Evolutionary conservation across 2,888 invertebrate species (phyloP).

Genomic region (Clunio marinus): DNA sequence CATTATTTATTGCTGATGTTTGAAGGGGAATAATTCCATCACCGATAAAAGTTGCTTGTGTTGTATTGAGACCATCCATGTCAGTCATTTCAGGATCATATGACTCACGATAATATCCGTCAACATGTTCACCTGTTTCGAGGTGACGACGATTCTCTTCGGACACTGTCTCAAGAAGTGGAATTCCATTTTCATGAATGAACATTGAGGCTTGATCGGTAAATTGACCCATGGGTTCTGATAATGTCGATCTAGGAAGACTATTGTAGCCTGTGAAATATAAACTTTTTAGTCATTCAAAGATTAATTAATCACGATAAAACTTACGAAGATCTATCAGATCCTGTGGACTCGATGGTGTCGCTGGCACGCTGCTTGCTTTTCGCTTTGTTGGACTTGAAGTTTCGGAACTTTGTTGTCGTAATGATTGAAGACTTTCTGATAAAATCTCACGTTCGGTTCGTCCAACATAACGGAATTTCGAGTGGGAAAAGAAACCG

Average conservation of each 20-base stretch:
- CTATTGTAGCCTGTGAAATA: slow-evolving; percentile 69
- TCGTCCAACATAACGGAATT: slow-evolving; percentile 88
- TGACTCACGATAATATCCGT: slow-evolving; percentile 71
- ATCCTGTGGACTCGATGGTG: slow-evolving; percentile 72
- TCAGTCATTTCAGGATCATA: slow-evolving; percentile 77
- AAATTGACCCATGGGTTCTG: slow-evolving; percentile 61
- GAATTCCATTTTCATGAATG: slow-evolving; percentile 57
- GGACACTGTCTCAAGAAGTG: slow-evolving; percentile 63
- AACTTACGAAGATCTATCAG: slow-evolving; percentile 56
- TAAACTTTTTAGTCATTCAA: not conserved
- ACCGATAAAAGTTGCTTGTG: slow-evolving; percentile 36
- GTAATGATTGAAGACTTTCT: slow-evolving; percentile 65
- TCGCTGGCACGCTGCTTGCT: slow-evolving; percentile 82
- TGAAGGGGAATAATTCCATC: slow-evolving; percentile 32
- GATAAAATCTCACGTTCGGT: slow-evolving; percentile 89
- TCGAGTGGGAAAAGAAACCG: slow-evolving; percentile 88
- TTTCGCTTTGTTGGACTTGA: slow-evolving; percentile 61
- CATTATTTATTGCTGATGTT: slow-evolving; percentile 33
- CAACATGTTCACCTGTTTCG: slow-evolving; percentile 43
- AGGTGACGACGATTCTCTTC: slow-evolving; percentile 56
- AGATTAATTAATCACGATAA: slow-evolving; percentile 12
- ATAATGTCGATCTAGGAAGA: slow-evolving; percentile 78
- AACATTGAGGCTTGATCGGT: slow-evolving; percentile 55
- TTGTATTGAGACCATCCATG: slow-evolving; percentile 56
- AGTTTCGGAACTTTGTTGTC: slow-evolving; percentile 60